phyloP scores from a whole-genome alignment of 2,113 vertebrate species.

The Parus major region DNA sequence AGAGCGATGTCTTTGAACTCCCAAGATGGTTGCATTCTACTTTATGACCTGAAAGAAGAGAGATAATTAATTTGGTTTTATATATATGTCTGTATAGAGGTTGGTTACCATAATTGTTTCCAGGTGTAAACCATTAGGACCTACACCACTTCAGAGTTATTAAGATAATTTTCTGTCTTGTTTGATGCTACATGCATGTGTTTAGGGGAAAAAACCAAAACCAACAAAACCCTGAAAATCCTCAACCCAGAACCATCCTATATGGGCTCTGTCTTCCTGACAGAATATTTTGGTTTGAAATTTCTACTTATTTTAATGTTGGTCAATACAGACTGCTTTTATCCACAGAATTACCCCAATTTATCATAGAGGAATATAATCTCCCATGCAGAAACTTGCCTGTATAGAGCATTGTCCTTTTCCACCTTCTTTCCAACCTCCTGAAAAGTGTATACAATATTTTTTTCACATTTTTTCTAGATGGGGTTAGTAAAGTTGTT shows the following conservation, averaged over 20 bases:
- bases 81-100: neutral
- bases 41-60: neutral
- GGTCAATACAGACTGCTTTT: neutral
- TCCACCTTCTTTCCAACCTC: neutral
- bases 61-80: neutral
- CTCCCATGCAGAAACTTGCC: neutral
- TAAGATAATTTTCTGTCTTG: neutral
- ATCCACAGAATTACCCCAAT: neutral
- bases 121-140: neutral
- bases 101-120: neutral
- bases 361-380: neutral
- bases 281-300: neutral
- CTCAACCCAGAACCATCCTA: neutral
- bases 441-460: neutral
- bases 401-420: neutral
- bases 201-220: neutral
- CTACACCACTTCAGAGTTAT: neutral
- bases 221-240: neutral
- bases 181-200: neutral
- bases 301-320: neutral
- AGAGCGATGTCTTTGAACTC: neutral
- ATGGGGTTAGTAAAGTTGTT: neutral
- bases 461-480: neutral
- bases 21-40: neutral
- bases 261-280: neutral